A percentile compares a stretch with the other conserved stretches of the same genome.
phyloP scores from a whole-genome alignment of 1,140 invertebrate species.

The Drosophila persimilis region DNA sequence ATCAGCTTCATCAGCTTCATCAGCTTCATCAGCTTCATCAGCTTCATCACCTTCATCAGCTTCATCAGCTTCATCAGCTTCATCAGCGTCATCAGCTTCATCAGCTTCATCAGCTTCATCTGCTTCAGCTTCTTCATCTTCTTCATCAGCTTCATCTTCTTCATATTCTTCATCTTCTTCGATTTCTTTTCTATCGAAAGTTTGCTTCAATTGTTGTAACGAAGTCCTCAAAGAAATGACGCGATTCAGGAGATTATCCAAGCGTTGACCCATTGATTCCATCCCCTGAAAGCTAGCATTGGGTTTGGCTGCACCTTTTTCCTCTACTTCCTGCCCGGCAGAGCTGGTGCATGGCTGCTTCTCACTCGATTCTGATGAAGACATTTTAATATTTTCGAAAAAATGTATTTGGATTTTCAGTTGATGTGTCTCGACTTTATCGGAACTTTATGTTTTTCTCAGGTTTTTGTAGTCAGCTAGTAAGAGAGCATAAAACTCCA shows the following conservation, averaged over 20 bases:
- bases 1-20: too few relatives aligned
- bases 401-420: too few relatives aligned
- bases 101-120: too few relatives aligned
- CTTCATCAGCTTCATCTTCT: too few relatives aligned
- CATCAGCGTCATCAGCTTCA: too few relatives aligned
- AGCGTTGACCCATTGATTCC: constrained; percentile 23
- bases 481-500: constrained; percentile 27
- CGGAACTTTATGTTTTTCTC: not conserved
- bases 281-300: not conserved
- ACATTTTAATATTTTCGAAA: not conserved
- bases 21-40: too few relatives aligned
- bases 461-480: not conserved
- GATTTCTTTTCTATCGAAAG: not conserved
- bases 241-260: constrained; percentile 20
- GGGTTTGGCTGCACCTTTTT: not conserved
- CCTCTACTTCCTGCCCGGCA: not conserved
- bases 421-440: not conserved
- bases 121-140: too few relatives aligned
- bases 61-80: too few relatives aligned
- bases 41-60: too few relatives aligned
- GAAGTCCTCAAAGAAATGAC: constrained; percentile 20
- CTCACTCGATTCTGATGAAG: not conserved
- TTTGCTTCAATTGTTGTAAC: constrained; percentile 7
- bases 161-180: too few relatives aligned
- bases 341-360: too few relatives aligned